These are phyloP conservation scores for Hyaena hyaena DNA, from an alignment of 2,113 vertebrate genomes.

Conservation along the genomic window DNA sequence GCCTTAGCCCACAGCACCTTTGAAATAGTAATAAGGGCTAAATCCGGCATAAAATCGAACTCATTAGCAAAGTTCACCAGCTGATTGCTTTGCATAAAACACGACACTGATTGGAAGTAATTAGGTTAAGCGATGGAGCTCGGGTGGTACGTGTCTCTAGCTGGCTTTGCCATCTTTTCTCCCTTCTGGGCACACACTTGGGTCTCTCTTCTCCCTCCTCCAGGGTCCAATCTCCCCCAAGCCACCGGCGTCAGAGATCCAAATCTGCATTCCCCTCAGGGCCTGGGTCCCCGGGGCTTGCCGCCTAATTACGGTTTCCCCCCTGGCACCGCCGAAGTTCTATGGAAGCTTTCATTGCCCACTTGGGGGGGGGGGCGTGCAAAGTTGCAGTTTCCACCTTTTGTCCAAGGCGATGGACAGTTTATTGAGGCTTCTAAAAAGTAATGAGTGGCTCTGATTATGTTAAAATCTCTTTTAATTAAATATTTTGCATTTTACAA, in stretches of 20 bases:
- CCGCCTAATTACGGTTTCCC: constrained; percentile 18
- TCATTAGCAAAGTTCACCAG: constrained; percentile 97
- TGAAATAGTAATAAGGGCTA: constrained; percentile 94
- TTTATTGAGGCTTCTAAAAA: constrained; percentile 78
- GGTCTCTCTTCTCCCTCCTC: constrained; percentile 55
- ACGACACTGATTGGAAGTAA: constrained; percentile 94
- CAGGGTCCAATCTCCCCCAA: constrained; percentile 30
- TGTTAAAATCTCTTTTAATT: constrained; percentile 89
- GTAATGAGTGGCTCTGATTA: constrained; percentile 80
- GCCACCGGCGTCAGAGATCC: neutral
- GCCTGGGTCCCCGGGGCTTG: neutral
- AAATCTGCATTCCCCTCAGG: constrained; percentile 16
- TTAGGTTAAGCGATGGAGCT: constrained; percentile 95
- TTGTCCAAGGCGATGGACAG: constrained; percentile 60
- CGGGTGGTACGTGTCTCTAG: constrained; percentile 84
- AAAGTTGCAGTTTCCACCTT: constrained; percentile 69
- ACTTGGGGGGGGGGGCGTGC: neutral
- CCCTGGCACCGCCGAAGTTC: neutral
- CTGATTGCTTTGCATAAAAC: constrained; percentile 98
- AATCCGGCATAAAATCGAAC: constrained; percentile 99
- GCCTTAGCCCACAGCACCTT: constrained; percentile 88
- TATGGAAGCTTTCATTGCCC: constrained; percentile 4
- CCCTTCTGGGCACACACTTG: constrained; percentile 69
- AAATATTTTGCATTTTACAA: constrained; percentile 87
- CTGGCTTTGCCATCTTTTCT: constrained; percentile 80